Percentiles rank a stretch among this genome's conserved stretches.
Evolutionary conservation across 2,888 invertebrate species (phyloP).

Genomic region (Lasioglossum figueresi): DNA sequence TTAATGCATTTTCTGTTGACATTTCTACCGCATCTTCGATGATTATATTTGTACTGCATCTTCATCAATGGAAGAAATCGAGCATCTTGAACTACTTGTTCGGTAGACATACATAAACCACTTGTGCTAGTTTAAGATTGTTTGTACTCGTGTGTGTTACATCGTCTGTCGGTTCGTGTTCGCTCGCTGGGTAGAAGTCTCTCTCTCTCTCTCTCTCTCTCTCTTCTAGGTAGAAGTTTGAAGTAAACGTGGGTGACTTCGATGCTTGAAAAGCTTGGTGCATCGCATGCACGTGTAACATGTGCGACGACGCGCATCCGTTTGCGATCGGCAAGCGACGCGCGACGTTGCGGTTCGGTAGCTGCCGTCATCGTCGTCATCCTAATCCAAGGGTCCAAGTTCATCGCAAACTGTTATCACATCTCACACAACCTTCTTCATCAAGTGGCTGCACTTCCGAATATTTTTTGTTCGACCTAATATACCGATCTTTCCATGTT

Average conservation of each 20-base stretch:
- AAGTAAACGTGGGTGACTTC: neutral
- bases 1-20: neutral
- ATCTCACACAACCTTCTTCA: no score
- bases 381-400: neutral
- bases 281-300: conserved; percentile 22
- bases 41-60: neutral
- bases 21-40: neutral
- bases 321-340: conserved; percentile 37
- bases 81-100: no score
- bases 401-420: neutral
- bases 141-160: neutral
- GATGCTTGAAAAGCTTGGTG: conserved; percentile 17
- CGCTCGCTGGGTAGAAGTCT: no score
- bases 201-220: no score
- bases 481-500: no score
- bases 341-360: conserved; percentile 39
- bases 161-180: neutral
- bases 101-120: no score
- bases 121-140: neutral
- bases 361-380: conserved; percentile 1
- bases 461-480: no score
- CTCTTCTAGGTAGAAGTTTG: no score
- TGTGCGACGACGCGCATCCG: conserved; percentile 20
- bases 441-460: no score
- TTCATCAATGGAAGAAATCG: no score